A percentile compares a stretch with the other conserved stretches of the same genome.
These are phyloP conservation scores for Mimas tiliae DNA, from an alignment of 2,888 invertebrate genomes.

Conservation along the genomic window DNA sequence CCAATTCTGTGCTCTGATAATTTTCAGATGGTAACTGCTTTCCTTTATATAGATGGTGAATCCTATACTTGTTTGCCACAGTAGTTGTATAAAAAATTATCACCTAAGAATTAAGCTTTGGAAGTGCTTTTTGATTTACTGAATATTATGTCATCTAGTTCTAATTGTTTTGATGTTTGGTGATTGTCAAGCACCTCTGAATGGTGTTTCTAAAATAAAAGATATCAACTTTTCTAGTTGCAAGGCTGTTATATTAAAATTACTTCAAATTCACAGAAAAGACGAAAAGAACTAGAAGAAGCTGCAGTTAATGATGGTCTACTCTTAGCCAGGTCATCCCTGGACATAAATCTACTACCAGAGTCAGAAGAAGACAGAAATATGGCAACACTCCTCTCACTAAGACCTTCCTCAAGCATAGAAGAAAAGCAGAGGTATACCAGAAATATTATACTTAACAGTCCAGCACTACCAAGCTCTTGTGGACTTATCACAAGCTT, in stretches of 20 bases:
- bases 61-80: too few species aligned
- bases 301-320: constrained; percentile 88
- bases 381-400: constrained; percentile 90
- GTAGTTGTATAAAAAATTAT: too few species aligned
- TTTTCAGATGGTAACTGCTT: background rate
- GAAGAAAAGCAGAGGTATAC: constrained; percentile 82
- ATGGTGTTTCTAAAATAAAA: too few species aligned
- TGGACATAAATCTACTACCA: constrained; percentile 90
- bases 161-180: too few species aligned
- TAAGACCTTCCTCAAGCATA: constrained; percentile 86
- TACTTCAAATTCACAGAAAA: constrained; percentile 65
- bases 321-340: constrained; percentile 89
- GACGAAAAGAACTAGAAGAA: constrained; percentile 90
- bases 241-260: background rate
- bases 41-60: too few species aligned
- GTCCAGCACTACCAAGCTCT: constrained; percentile 83
- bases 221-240: background rate
- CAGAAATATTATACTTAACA: constrained; percentile 80
- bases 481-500: constrained; percentile 77
- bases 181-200: too few species aligned
- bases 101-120: too few species aligned
- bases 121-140: too few species aligned
- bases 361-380: constrained; percentile 92
- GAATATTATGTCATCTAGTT: too few species aligned
- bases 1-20: too few species aligned